A percentile compares a stretch with the other conserved stretches of the same genome.
Evolutionary conservation across 2,888 invertebrate genomes (phyloP).

Genomic region (Melipona beecheii): DNA sequence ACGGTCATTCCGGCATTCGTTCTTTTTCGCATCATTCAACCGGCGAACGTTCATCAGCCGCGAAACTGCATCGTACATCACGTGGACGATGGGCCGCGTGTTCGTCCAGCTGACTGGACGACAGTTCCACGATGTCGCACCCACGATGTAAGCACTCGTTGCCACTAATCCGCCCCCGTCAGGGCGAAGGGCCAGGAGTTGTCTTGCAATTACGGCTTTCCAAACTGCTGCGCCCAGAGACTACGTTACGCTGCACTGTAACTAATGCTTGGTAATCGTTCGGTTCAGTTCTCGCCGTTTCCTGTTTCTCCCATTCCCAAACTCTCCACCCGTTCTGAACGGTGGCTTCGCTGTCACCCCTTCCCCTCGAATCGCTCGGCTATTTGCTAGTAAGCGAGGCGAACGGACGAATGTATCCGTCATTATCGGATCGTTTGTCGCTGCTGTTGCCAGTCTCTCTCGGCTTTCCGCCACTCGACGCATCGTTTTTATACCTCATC

Average conservation of each 20-base stretch:
- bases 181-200: constrained; percentile 46
- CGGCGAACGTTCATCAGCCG: neutral
- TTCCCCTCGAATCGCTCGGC: constrained; percentile 27
- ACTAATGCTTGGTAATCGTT: constrained; percentile 63
- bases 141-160: constrained; percentile 57
- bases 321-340: neutral
- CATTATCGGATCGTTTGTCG: constrained; percentile 50
- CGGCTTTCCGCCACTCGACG: neutral
- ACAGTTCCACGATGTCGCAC: constrained; percentile 62
- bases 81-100: constrained; percentile 56
- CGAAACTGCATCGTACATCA: constrained; percentile 57
- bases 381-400: constrained; percentile 31
- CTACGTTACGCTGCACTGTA: constrained; percentile 49
- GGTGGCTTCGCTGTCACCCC: constrained; percentile 35
- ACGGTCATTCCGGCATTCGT: neutral
- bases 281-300: constrained; percentile 53
- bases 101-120: constrained; percentile 59
- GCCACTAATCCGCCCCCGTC: constrained; percentile 58
- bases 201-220: constrained; percentile 67
- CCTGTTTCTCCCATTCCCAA: constrained; percentile 40
- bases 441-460: neutral
- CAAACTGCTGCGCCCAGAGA: constrained; percentile 53
- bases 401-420: constrained; percentile 31
- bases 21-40: neutral
- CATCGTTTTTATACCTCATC: constrained; percentile 27